Evolutionary conservation across 2,888 invertebrate species (phyloP).

Genomic region (Xanthorhoe spadicearia): DNA sequence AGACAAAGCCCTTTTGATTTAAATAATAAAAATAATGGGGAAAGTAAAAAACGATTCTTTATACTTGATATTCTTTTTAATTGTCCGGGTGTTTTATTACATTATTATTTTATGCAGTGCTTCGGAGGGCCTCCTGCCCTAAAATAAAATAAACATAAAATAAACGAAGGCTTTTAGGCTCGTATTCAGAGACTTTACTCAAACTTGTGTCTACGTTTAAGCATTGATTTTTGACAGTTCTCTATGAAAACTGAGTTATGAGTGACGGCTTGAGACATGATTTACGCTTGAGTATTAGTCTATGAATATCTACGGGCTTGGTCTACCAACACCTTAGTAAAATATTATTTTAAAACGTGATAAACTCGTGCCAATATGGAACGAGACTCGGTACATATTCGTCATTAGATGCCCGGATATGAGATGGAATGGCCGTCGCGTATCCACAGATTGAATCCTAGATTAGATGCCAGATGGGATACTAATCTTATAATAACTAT

Average conservation of each 20-base stretch:
- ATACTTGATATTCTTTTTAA: not conserved
- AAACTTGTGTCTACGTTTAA: no score
- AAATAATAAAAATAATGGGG: not conserved
- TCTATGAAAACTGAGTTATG: no score
- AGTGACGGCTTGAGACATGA: no score
- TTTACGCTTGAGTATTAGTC: no score
- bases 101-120: conserved; percentile 1
- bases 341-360: not conserved
- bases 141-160: no score
- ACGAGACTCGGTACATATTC: conserved; percentile 38
- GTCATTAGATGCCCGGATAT: conserved; percentile 59
- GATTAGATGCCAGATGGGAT: conserved; percentile 13
- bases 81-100: not conserved
- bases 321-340: no score
- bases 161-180: no score
- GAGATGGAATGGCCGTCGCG: conserved; percentile 47
- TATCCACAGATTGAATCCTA: conserved; percentile 11
- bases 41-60: not conserved
- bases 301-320: no score
- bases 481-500: not conserved
- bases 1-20: no score
- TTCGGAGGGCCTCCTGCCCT: no score
- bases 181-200: no score
- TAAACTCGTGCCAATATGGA: conserved; percentile 12
- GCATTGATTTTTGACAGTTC: no score